Conservation (phyloP, 2,113 vertebrate species). For the Okapia johnstoni region DNA sequence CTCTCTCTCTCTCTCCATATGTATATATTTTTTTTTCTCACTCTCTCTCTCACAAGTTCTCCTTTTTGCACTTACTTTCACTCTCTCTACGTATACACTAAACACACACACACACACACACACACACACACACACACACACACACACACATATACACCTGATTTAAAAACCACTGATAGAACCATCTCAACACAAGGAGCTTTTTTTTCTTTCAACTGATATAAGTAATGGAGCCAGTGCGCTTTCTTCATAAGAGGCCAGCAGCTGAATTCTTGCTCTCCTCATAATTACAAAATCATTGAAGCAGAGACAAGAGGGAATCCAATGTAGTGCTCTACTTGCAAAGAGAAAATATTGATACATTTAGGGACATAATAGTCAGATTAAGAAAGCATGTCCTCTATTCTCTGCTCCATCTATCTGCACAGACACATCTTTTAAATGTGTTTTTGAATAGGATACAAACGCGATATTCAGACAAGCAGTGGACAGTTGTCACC, state of each 20-base stretch:
- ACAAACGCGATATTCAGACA: slow-evolving; percentile 55
- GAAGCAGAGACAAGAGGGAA: slow-evolving; percentile 23
- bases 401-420: slow-evolving; percentile 23
- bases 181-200: neutral
- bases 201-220: slow-evolving; percentile 23
- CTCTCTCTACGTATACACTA: neutral
- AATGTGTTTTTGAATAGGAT: slow-evolving; percentile 58
- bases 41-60: neutral
- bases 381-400: slow-evolving; percentile 31
- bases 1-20: neutral
- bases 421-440: slow-evolving; percentile 41
- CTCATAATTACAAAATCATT: slow-evolving; percentile 23
- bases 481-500: slow-evolving; percentile 60
- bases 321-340: slow-evolving; percentile 21
- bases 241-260: neutral
- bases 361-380: slow-evolving; percentile 23
- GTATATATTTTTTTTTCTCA: neutral
- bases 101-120: neutral
- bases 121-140: neutral
- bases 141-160: neutral
- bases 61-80: neutral
- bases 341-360: slow-evolving; percentile 54
- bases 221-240: neutral
- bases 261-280: neutral
- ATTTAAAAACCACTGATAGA: neutral